Evolutionary conservation across 1,140 invertebrate genomes (phyloP), one percentile per base, ranked within the genome.

Genomic region (Brachionus calyciflorus): DNA sequence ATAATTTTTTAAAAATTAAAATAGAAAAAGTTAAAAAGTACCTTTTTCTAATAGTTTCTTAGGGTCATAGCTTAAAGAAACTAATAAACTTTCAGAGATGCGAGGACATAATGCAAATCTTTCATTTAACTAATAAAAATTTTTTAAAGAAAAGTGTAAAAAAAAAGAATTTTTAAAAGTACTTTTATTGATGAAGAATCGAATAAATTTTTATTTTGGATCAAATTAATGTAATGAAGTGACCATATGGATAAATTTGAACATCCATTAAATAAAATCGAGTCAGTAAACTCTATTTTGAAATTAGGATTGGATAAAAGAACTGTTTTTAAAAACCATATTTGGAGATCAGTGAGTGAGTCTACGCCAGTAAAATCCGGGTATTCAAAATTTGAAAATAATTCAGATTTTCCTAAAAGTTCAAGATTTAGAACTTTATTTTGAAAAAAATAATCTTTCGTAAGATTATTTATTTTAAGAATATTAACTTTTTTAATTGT

Each of bases 181-280:
- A 60, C 55, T 17, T n/a, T 60, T 14, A 6, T 37, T 1, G 28
- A 10, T 17, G 55, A 33, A 17, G 9, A 21, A 17, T 33, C 37
- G 14, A 60, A 60, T 60, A 60, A 7, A 33, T n/a, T 60, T 37
- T 17, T 37, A 2, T 37, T 17, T 6, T 60, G 33, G 55, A 60
- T 19, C 19, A 33, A 7, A 17, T 60, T 60, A 14, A 60, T 33
- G 37, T 60, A 33, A 37, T 60, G 30, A 17, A 60, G 37, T 17
- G 55, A 37, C 55, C 55, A 60, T 33, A 60, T 60, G 33, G 55
- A 60, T n/a, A 60, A 33, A 37, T 60, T 60, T 2, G 55, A 28
- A 21, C 55, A 60, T 7, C 55, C 55, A 30, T 60, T 60, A 33
- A 60, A 19, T 10, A 60, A 17, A 7, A 60, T 17, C 19, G 33